Evolutionary conservation across 2,888 invertebrate genomes (phyloP).

Genomic region (Limenitis camilla): DNA sequence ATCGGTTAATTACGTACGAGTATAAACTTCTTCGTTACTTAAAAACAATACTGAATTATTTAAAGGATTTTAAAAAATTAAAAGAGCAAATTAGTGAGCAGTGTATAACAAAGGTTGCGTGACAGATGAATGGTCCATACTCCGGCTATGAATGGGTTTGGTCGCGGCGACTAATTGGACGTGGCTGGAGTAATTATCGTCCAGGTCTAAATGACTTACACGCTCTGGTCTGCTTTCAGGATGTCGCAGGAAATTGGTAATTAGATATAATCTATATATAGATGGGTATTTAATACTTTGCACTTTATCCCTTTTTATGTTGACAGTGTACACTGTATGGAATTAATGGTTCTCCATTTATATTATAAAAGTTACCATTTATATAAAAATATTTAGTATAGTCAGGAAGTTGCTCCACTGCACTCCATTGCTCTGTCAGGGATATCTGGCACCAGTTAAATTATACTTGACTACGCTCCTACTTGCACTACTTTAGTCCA

Average conservation of each 20-base stretch:
- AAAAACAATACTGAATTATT: background rate
- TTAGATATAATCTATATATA: background rate
- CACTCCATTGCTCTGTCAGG: background rate
- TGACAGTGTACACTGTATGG: background rate
- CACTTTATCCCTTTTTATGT: background rate
- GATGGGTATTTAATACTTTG: background rate
- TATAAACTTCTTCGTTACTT: background rate
- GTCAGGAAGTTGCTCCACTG: too few species aligned
- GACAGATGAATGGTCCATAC: constrained; percentile 29
- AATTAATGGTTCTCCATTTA: too few species aligned
- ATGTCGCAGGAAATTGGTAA: constrained; percentile 1
- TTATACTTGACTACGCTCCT: too few species aligned
- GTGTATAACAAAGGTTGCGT: constrained; percentile 18
- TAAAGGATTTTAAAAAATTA: constrained; percentile 13
- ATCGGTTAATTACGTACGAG: too few species aligned
- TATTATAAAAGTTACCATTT: too few species aligned
- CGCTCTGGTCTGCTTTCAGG: background rate
- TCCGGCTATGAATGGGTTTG: constrained; percentile 49
- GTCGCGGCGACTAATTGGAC: constrained; percentile 41
- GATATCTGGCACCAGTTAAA: too few species aligned
- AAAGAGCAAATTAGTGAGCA: constrained; percentile 1
- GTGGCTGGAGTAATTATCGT: constrained; percentile 50
- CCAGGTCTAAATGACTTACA: constrained; percentile 31
- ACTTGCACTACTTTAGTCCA: too few species aligned
- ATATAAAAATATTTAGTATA: too few species aligned